phyloP scores from a whole-genome alignment of 2,888 invertebrate species.

The Euzetes globulus region DNA sequence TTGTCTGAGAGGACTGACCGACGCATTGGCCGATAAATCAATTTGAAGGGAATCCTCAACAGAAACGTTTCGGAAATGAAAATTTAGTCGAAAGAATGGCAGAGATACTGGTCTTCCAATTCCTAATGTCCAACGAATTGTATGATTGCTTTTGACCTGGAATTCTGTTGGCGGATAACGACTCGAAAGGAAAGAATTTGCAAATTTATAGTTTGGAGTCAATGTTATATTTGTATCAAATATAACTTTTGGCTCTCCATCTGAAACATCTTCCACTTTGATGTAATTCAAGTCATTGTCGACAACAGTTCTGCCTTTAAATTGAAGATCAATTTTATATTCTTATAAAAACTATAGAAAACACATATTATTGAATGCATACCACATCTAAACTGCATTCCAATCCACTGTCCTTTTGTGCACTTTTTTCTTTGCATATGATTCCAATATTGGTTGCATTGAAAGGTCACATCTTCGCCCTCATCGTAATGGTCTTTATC shows the following conservation, averaged over 20 bases:
- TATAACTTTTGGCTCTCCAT: background rate
- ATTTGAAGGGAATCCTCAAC: background rate
- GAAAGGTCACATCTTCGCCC: constrained; percentile 8
- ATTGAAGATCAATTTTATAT: background rate
- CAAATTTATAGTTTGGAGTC: background rate
- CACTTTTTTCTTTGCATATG: background rate
- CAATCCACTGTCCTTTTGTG: constrained; percentile 14
- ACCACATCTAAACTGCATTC: constrained; percentile 12
- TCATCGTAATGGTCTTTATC: background rate
- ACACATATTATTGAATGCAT: background rate
- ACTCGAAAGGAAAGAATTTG: constrained; percentile 23
- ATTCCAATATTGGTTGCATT: constrained; percentile 25
- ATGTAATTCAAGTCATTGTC: constrained; percentile 17
- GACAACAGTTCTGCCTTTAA: constrained; percentile 1
- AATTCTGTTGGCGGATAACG: background rate
- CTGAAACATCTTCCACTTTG: background rate
- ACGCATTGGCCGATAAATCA: background rate
- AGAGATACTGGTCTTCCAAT: background rate
- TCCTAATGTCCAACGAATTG: background rate
- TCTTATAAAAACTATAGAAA: background rate
- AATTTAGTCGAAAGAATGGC: constrained; percentile 14
- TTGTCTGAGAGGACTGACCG: background rate
- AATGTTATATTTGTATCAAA: background rate
- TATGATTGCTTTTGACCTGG: background rate
- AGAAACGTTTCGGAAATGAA: background rate